Evolutionary conservation across 2,888 invertebrate genomes (phyloP), one percentile per base, ranked within the genome.

Genomic region (Pelosia muscerda): DNA sequence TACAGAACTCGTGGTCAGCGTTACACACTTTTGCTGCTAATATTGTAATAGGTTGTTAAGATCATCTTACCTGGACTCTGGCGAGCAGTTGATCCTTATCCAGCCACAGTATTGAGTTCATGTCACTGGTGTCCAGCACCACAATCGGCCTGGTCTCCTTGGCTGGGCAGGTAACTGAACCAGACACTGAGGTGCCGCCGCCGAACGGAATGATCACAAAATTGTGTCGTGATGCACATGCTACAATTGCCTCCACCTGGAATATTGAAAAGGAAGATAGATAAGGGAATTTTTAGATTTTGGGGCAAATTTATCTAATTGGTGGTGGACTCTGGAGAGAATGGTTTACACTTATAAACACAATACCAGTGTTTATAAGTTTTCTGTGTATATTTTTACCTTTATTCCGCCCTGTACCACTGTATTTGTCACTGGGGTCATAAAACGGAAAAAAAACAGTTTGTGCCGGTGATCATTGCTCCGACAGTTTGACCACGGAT

Each of bases 61-160:
- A 3, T 2, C 0, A 31, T 26, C 71, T 76, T 71, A 93, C 94
- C 91, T 95, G 94, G 10, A 94, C 87, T 77, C 90, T 89, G 22
- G 94, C 93, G 63, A 95, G 69, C 2, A 95, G 86, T 67, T 94
- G 94, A 13, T 93, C 90, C 78, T 90, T 96, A 88, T 99, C 99
- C 62, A 99, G 94, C 99, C 99, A 99, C 38, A 99, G 90, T 86
- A 99, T 97, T 76, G 97, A 96, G 94, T 99, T 99, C 99, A 99
- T 99, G 86, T 98, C 98, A 31, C 98, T 98, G 58, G 98, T 99
- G 89, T 99, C 99, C 73, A 99, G 88, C 0, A 97, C 97, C 42
- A 99, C 95, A 73, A 99, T 99, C 79, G 97, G 97, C 0, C 94
- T 79, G 63, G 98, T 95, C 28, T 92, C 93, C 31, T 96, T 89